Base-by-base conservation (phyloP, 2,888 invertebrate species). In the Trisateles emortualis region DNA sequence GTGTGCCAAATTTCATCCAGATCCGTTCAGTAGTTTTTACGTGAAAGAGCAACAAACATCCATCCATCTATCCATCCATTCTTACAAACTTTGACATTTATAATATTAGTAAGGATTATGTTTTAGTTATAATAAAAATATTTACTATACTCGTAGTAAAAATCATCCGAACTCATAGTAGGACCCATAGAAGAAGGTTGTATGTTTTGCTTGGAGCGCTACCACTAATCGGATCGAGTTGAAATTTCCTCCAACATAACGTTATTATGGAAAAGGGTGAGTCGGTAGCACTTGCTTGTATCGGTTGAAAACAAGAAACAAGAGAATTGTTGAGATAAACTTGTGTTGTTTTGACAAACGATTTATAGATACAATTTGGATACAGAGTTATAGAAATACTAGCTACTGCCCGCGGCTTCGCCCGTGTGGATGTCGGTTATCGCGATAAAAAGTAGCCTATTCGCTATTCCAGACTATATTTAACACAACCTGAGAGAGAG, bases 181-280 rank as follows among this genome's bases (percentile, higher is more conserved):
- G 19, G 17, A 10, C 3, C n/a, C n/a, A n/a, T n/a, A n/a, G 3
- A 38, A 10, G 19, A 19, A 10, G 36, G 17, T 30, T 30, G 19
- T 30, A 38, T 47, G 46, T 46, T 46, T 39, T 29, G 29, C 39
- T 17, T 30, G 29, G 11, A 47, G 39, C 46, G 22, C 10, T 39
- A 30, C 46, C 46, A 39, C 46, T 47, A 47, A 47, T 47, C 46
- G 46, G 46, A 47, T 47, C 24, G 16, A 30, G 17, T 16, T 26
- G 46, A 38, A 42, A 33, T 35, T 38, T 43, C 49, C 32, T 19
- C 24, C 10, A 9, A 26, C 19, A 50, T 35, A 42, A 49, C 49
- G 36, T 43, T 43, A 43, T 38, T 50, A 50, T n/a, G n/a, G n/a
- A 43, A 43, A 38, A 11, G 42, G 29, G 38, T 22, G 16, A 5